A percentile compares a stretch with the other conserved stretches of the same genome.
Conservation (phyloP, 2,797 vertebrate genomes). For the Myotis vivesi region DNA sequence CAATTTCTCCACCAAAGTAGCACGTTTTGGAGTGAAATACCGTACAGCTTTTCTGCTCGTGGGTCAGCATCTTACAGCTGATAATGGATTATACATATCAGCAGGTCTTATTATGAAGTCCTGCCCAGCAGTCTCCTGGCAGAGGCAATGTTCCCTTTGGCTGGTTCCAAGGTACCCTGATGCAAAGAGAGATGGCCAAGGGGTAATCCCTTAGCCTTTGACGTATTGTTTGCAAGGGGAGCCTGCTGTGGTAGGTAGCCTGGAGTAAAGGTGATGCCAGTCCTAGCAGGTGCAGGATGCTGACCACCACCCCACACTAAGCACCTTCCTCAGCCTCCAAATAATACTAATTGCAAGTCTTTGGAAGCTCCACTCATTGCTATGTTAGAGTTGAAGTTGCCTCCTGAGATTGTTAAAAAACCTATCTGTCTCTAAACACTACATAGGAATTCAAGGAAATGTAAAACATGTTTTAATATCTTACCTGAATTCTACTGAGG, state of each 20-base stretch:
- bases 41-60: background rate
- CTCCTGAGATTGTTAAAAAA: background rate
- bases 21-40: background rate
- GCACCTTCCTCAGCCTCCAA: background rate
- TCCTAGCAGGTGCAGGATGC: background rate
- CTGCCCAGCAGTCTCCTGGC: background rate
- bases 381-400: background rate
- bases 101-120: background rate
- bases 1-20: background rate
- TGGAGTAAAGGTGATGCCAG: background rate
- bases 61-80: background rate
- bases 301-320: no score
- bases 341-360: background rate
- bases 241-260: no score
- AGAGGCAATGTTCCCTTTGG: background rate
- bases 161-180: background rate
- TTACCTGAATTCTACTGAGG: background rate
- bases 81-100: background rate
- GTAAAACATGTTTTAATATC: constrained; percentile 48
- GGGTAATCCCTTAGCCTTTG: background rate
- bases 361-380: background rate
- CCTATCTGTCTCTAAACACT: constrained; percentile 30
- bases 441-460: constrained; percentile 52
- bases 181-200: background rate
- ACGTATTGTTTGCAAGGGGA: background rate